Conservation (phyloP, 2,797 vertebrate species). For the Myotis daubentonii region DNA sequence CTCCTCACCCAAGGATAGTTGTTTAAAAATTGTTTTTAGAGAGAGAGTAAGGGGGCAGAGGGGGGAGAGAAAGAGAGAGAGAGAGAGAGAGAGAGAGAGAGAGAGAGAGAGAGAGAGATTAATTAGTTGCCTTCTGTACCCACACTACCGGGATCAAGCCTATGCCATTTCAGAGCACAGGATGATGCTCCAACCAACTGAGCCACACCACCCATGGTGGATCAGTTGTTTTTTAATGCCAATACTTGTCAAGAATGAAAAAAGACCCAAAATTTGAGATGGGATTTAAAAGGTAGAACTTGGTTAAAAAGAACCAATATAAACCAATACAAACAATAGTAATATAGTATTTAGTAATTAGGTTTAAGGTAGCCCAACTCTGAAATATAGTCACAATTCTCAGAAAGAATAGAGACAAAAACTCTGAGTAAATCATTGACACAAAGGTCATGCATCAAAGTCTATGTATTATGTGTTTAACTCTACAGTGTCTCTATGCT, state of each 20-base stretch:
- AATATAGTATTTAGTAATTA: neutral
- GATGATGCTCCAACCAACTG: neutral
- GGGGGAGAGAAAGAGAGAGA: too few species aligned
- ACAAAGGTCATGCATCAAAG: neutral
- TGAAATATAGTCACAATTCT: neutral
- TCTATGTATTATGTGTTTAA: neutral
- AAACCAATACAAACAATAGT: neutral
- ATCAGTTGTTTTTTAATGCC: neutral
- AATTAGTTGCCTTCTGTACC: neutral
- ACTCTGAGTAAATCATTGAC: neutral
- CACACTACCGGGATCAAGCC: neutral
- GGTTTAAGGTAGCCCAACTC: neutral
- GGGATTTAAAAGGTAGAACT: neutral
- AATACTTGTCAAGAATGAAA: neutral
- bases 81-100: neutral
- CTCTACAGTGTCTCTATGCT: neutral
- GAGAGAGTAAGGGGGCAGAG: neutral
- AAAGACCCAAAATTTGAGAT: neutral
- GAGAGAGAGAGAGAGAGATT: neutral
- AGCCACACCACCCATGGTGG: neutral
- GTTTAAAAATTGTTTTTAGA: neutral
- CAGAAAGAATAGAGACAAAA: neutral
- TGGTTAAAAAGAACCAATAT: neutral
- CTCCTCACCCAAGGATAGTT: neutral
- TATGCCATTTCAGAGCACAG: neutral